Conservation (phyloP, 2,113 vertebrate species). For the Rhinolophus ferrumequinum region DNA sequence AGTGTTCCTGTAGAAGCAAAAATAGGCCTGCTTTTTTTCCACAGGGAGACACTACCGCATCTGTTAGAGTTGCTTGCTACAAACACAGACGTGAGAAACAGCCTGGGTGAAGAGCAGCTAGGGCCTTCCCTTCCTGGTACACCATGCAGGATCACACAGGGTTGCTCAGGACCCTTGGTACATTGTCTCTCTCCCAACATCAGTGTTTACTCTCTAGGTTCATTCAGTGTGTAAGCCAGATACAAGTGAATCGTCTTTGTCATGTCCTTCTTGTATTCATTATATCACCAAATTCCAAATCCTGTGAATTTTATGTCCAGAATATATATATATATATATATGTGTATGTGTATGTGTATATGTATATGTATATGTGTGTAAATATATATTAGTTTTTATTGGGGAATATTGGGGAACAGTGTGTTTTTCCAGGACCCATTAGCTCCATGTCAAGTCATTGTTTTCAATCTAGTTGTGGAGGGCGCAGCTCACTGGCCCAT, state of each 20-base stretch:
- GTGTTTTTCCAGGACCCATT: no score
- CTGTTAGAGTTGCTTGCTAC: background rate
- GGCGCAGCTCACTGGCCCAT: no score
- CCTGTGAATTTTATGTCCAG: background rate
- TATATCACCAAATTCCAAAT: background rate
- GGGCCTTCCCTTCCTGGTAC: background rate
- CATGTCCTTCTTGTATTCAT: background rate
- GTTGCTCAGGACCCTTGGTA: background rate
- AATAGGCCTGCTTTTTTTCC: background rate
- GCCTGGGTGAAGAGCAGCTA: background rate
- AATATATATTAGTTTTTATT: no score
- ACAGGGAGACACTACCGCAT: no score
- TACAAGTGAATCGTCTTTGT: background rate
- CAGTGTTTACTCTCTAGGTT: background rate
- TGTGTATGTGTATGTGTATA: no score
- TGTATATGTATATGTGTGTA: no score
- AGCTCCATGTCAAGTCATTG: no score
- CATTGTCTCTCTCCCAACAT: no score
- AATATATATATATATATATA: no score
- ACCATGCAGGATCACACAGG: background rate
- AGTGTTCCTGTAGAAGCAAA: background rate
- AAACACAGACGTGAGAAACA: background rate
- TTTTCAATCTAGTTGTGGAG: no score
- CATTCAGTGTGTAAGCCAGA: background rate
- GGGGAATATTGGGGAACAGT: no score